Evolutionary conservation across 2,797 vertebrate genomes (phyloP).

Genomic region (Dipus sagitta): DNA sequence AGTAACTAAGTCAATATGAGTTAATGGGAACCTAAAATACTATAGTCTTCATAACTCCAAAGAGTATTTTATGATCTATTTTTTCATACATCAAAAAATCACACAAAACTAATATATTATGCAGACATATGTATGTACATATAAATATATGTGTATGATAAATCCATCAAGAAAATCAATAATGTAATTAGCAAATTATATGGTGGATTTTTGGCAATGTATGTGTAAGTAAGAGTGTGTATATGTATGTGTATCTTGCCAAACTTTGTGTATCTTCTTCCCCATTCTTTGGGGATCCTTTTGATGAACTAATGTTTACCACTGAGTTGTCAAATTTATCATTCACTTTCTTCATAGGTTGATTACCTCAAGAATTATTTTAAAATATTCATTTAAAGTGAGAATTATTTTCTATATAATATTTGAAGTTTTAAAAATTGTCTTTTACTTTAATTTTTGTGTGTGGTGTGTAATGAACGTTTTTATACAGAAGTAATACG

Average conservation of each 20-base stretch:
- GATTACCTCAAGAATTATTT: background rate
- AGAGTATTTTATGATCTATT: background rate
- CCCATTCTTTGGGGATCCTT: background rate
- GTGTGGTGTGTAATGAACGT: background rate
- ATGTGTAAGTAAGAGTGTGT: background rate
- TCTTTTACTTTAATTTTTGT: background rate
- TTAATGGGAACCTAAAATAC: background rate
- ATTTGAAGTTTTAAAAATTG: background rate
- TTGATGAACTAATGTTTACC: background rate
- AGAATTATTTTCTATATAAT: background rate
- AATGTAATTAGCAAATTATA: background rate
- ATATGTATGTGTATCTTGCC: background rate
- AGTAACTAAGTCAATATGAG: background rate
- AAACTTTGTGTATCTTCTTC: background rate
- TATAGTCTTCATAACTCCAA: background rate
- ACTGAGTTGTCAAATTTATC: background rate
- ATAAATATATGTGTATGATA: background rate
- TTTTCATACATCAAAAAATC: background rate
- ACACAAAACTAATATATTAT: background rate
- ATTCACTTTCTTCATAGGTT: background rate
- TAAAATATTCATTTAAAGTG: background rate
- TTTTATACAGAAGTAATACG: background rate
- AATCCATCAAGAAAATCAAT: background rate
- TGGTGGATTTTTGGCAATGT: background rate
- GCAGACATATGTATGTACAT: background rate